A percentile compares a stretch with the other conserved stretches of the same genome.
Conservation (phyloP, 2,113 vertebrate species). For the Lepisosteus osseus region DNA sequence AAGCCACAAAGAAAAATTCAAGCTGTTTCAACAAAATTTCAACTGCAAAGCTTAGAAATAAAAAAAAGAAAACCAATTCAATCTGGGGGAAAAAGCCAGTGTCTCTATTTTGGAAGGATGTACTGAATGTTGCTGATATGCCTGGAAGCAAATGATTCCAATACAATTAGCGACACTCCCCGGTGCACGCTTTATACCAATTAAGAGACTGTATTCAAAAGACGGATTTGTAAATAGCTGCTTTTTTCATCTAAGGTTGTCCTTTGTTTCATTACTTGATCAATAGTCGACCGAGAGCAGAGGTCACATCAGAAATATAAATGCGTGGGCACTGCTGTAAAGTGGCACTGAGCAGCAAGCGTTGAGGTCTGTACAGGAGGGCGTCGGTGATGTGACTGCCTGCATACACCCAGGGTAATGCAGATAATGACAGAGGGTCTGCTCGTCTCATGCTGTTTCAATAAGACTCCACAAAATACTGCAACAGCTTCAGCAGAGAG, state of each 20-base stretch:
- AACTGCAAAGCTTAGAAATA: no score
- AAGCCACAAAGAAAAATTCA: no score
- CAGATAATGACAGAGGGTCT: conserved; percentile 44
- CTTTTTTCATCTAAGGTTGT: background rate
- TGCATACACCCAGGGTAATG: conserved; percentile 34
- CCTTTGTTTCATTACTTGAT: background rate
- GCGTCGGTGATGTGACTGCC: conserved; percentile 16
- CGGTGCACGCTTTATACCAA: background rate
- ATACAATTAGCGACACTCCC: conserved; percentile 31
- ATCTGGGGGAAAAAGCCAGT: conserved; percentile 19
- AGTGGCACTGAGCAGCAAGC: background rate
- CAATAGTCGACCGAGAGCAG: no score
- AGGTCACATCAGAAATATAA: no score
- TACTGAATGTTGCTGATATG: conserved; percentile 33
- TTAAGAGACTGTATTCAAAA: background rate
- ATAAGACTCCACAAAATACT: conserved; percentile 26
- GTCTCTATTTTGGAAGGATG: conserved; percentile 32
- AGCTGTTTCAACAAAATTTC: no score
- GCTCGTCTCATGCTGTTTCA: conserved; percentile 32
- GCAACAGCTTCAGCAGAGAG: conserved; percentile 18
- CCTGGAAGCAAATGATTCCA: conserved; percentile 30
- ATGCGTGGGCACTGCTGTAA: no score
- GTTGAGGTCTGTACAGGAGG: background rate
- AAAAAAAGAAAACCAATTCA: conserved; percentile 37
- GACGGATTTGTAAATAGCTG: background rate